These are phyloP conservation scores for Limnephilus rhombicus DNA, from an alignment of 2,888 invertebrate genomes.

Conservation along the genomic window DNA sequence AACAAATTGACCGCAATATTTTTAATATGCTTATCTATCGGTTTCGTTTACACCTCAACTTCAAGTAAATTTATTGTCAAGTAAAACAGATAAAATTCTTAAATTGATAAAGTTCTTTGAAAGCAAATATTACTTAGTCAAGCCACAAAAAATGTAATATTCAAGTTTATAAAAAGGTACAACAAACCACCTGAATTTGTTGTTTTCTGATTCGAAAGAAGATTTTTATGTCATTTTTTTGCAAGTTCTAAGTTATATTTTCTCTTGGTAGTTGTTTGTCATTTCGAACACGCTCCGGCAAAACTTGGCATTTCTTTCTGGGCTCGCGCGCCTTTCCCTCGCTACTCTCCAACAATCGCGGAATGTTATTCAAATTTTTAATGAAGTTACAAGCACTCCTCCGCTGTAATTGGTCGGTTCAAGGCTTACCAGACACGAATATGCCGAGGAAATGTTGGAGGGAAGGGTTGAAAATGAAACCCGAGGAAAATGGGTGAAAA, in stretches of 20 bases:
- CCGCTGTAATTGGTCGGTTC: conserved; percentile 36
- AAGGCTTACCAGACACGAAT: conserved; percentile 26
- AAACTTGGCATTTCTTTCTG: conserved; percentile 35
- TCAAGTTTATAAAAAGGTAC: neutral
- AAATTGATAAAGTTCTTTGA: too few species aligned
- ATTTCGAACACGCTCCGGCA: conserved; percentile 30
- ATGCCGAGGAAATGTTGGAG: neutral
- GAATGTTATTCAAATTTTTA: conserved; percentile 47
- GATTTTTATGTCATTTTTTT: neutral
- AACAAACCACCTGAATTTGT: neutral
- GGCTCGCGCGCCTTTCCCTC: neutral
- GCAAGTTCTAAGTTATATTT: neutral
- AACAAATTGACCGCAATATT: too few species aligned
- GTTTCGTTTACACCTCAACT: too few species aligned
- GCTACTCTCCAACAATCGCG: conserved; percentile 27
- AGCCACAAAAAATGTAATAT: too few species aligned
- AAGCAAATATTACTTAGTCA: too few species aligned
- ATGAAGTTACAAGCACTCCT: conserved; percentile 47
- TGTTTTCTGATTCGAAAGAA: neutral
- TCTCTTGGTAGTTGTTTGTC: conserved; percentile 2
- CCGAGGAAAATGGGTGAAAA: neutral
- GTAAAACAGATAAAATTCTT: too few species aligned
- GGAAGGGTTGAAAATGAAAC: neutral
- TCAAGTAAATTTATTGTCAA: too few species aligned
- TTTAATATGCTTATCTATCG: too few species aligned